phyloP scores from a whole-genome alignment of 2,888 invertebrate species.

The Andrena chrysosceles region DNA sequence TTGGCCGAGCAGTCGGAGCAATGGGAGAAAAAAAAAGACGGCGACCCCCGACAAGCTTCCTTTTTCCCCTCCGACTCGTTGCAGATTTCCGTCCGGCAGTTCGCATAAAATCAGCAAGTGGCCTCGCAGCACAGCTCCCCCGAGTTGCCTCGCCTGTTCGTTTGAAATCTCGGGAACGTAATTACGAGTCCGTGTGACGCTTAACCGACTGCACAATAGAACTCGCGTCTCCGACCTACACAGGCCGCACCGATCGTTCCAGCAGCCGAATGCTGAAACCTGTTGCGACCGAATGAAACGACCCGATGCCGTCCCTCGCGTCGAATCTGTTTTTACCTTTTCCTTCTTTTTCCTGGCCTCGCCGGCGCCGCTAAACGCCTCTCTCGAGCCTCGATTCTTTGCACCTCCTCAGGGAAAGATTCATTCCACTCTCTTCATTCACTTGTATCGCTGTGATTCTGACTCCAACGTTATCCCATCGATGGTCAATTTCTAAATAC shows the following conservation, averaged over 20 bases:
- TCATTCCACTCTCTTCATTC: background rate
- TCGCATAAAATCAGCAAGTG: background rate
- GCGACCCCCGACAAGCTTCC: background rate
- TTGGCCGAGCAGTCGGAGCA: constrained; percentile 1
- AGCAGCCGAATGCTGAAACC: constrained; percentile 48
- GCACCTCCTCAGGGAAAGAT: background rate
- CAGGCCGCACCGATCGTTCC: constrained; percentile 30
- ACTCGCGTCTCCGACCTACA: constrained; percentile 6
- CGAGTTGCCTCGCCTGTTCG: background rate
- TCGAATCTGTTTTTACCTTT: constrained; percentile 21
- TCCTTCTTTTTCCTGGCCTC: constrained; percentile 10
- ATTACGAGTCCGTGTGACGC: constrained; percentile 32
- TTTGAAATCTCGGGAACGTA: constrained; percentile 20
- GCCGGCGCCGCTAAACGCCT: background rate
- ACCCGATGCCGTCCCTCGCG: constrained; percentile 32
- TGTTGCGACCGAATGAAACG: constrained; percentile 53
- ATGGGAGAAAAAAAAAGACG: background rate
- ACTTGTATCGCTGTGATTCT: background rate
- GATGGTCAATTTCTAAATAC: background rate
- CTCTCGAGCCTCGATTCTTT: constrained; percentile 22
- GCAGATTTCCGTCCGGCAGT: background rate
- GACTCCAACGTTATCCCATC: background rate
- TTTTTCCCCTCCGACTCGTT: background rate
- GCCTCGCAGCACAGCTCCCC: constrained; percentile 1
- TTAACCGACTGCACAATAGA: constrained; percentile 39